Evolutionary conservation across 2,797 vertebrate species (phyloP).

Genomic region (Stomatorhinus walkeri): DNA sequence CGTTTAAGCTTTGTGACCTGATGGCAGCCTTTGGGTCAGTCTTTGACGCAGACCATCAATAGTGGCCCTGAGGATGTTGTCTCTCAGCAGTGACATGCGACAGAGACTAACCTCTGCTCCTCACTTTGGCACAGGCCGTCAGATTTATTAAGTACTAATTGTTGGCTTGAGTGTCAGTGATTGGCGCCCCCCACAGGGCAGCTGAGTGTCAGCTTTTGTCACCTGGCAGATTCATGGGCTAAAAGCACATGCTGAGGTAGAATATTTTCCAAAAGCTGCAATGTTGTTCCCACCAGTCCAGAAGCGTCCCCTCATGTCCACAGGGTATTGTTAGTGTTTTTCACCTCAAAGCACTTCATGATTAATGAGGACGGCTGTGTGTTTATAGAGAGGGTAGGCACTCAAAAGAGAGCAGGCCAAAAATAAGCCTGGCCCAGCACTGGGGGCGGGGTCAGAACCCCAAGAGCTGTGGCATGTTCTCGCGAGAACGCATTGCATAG

Average conservation of each 20-base stretch:
- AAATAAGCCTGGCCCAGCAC: conserved; percentile 60
- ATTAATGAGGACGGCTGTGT: conserved; percentile 59
- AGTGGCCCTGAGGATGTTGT: background rate
- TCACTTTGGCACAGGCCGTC: conserved; percentile 24
- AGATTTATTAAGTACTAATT: conserved; percentile 74
- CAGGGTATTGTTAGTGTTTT: conserved; percentile 56
- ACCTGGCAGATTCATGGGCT: conserved; percentile 54
- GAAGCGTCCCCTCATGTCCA: conserved; percentile 56
- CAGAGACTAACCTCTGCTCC: background rate
- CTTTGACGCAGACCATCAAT: background rate
- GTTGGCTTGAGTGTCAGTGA: conserved; percentile 51
- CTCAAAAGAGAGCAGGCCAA: conserved; percentile 37
- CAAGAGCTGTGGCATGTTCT: conserved; percentile 46
- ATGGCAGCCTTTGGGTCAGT: background rate
- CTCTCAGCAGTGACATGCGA: background rate
- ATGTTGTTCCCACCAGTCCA: conserved; percentile 65
- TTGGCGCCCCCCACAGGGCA: background rate
- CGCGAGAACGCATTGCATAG: conserved; percentile 48
- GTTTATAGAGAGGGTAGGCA: background rate
- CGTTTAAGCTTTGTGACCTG: background rate
- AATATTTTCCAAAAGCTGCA: conserved; percentile 65
- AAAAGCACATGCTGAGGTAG: conserved; percentile 43
- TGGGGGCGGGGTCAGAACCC: conserved; percentile 14
- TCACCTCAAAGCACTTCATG: conserved; percentile 56
- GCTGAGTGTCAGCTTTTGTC: conserved; percentile 70